Evolutionary conservation across 1,140 invertebrate species (phyloP), one percentile per base, ranked within the genome.

Genomic region (Drepana arcuata): DNA sequence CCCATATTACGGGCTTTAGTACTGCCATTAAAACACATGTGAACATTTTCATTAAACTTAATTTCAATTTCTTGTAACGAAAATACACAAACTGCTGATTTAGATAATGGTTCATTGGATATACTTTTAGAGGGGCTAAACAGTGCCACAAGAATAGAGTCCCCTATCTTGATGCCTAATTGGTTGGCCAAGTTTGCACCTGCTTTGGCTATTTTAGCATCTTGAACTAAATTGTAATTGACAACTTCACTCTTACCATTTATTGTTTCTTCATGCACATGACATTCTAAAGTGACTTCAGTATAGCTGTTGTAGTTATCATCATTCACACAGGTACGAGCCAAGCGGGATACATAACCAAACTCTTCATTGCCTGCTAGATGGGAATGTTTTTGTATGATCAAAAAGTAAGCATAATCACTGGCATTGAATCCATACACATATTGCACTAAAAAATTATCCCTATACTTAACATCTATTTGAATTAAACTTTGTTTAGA

Each of bases 11-110:
- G 86, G 64, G 95, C 93, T 50, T 93, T 93, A 36, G 92, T 92
- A 52, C 92, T 96, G 13, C 95, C 95, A 80, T 97, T 95, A 71
- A 98, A 98, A 82, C 96, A 99, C 90, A 95, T 93, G 69, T 97
- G 94, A 56, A 98, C 97, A 80, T 98, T 98, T 78, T 96, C 92
- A 58, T 95, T 95, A 75, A 99, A 98, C 61, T 94, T 93, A 33
- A 90, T 90, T 64, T 97, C 94, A 49, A 99, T 95, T 24, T 96
- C 91, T 47, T 91, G 88, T 34, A 98, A 80, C 43, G 92, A 93
- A 77, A 92, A 95, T 13, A 94, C 84, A 78, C 94, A 96, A 41
- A 99, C 69, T 0, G 94, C 96, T 2, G 95, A 96, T 29, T 90
- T 88, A 3, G 87, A 57, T 45, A 88, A 75, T 0, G 92, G 91